Conservation (phyloP, 2,797 vertebrate genomes). For the Myotis myotis region DNA sequence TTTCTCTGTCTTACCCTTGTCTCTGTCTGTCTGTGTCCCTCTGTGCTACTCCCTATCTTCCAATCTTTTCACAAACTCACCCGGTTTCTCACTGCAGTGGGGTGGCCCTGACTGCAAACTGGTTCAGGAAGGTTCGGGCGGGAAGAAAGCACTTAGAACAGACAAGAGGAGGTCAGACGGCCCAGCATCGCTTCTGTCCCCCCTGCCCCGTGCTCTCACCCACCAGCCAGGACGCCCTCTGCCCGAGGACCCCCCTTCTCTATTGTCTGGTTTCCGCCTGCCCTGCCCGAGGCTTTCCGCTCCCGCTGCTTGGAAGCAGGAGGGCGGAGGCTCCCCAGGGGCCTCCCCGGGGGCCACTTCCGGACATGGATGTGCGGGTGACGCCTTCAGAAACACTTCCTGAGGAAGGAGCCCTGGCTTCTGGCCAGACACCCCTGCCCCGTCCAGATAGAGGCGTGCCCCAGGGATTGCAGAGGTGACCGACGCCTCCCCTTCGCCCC, state of each 20-base stretch:
- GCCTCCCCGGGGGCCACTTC: background rate
- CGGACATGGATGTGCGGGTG: accelerated
- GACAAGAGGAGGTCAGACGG: background rate
- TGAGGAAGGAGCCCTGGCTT: background rate
- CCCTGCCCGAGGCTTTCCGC: background rate
- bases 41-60: background rate
- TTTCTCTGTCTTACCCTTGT: background rate
- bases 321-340: background rate
- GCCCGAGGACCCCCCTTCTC: background rate
- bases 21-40: background rate
- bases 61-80: background rate
- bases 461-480: background rate
- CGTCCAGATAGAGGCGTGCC: background rate
- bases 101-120: background rate
- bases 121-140: background rate
- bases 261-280: background rate
- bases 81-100: background rate
- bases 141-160: background rate
- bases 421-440: background rate
- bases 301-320: background rate
- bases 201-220: background rate
- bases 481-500: background rate
- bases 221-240: background rate
- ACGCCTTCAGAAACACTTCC: background rate
- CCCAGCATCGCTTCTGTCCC: background rate